Evolutionary conservation across 2,113 vertebrate species (phyloP).

Genomic region (Halichoerus grypus): DNA sequence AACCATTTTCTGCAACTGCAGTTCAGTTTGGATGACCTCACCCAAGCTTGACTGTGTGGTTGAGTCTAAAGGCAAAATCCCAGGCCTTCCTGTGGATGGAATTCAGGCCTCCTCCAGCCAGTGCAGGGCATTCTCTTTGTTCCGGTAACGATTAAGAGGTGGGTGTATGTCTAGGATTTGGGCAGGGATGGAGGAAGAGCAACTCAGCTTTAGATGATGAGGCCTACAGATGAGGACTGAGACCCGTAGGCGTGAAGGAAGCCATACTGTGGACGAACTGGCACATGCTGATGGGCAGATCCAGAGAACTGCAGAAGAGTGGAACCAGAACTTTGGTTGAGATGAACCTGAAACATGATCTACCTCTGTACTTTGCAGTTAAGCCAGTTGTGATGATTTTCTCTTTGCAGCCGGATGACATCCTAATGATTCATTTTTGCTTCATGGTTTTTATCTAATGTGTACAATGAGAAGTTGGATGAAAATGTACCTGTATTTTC

Average conservation of each 20-base stretch:
- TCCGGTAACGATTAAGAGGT: neutral
- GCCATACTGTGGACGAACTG: neutral
- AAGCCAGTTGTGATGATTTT: neutral
- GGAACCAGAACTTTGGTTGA: neutral
- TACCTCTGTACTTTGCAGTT: neutral
- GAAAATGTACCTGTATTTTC: neutral
- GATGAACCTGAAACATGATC: neutral
- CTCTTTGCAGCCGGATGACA: neutral
- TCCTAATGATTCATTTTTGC: neutral
- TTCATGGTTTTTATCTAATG: neutral
- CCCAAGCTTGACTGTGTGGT: neutral
- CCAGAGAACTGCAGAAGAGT: neutral
- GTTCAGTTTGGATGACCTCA: neutral
- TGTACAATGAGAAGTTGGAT: neutral
- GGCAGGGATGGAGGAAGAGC: neutral
- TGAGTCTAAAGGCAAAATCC: neutral
- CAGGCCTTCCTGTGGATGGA: neutral
- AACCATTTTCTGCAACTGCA: neutral
- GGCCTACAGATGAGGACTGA: neutral
- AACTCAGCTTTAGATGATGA: fast-evolving
- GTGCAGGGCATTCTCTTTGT: neutral
- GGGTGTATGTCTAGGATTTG: neutral
- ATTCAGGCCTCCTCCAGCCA: neutral
- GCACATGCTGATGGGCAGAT: neutral
- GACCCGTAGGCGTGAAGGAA: fast-evolving